Base-by-base conservation (phyloP, 2,113 vertebrate species). In the Nerophis lumbriciformis region DNA sequence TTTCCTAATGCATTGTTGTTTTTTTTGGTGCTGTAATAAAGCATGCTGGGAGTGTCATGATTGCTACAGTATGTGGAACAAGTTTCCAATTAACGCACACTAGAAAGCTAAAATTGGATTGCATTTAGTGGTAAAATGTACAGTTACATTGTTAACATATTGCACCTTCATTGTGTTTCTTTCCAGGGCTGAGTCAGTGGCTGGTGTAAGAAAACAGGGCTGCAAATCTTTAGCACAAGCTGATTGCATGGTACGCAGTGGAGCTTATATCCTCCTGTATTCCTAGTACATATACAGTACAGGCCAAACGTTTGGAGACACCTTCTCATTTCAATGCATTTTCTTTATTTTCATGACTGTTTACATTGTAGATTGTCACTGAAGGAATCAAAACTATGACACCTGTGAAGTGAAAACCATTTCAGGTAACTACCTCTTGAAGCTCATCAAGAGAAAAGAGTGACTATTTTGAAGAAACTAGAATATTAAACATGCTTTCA, bases 181-280 rank as follows among this genome's bases (percentile, higher is more conserved):
- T 61, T 59, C 13, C 15, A 98, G 95, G 86, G 83, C 89, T 38
- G 94, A 97, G 75, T 93, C 92, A 21, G 66, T 69, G 38, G 88
- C 71, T 66, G 89, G 90, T 52, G 75, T 85, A 64, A 88, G 89
- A 67, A 92, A 92, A 71, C 94, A 95, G 75, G 95, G 94, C 53
- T 93, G 87, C 76, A 94, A 93, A 72, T 92, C 93, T 71, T 86
- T 99, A 21, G 92, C 90, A 51, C 91, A 93, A 75, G 92, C 94
- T 47, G 79, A 92, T 21, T 96, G 93, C 86, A 93, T 91, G 90
- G 95, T 97, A 90, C 63, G 94, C 72, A 42, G n/a, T 15, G 14
- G 48, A 63, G 13, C 5, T 48, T n/a, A 19, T 2, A 53, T 9
- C 13, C 6, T 49, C 36, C 21, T 39, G 51, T 53, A 53, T 53